Base-by-base conservation (phyloP, 2,888 invertebrate species). In the Ceriagrion tenellum region DNA sequence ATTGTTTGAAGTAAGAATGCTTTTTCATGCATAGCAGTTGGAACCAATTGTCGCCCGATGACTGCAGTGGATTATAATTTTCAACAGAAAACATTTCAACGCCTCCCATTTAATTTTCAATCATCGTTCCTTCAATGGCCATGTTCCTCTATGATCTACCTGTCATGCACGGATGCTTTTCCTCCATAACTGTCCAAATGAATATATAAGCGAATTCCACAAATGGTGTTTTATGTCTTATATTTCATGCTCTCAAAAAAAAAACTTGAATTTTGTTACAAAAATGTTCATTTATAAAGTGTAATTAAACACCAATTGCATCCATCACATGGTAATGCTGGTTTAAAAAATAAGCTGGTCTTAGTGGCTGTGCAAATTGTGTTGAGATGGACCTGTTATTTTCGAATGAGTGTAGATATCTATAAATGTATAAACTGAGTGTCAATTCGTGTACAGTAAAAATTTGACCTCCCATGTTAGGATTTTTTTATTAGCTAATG, bases 361-460 rank as follows among this genome's bases (percentile, higher is more conserved):
- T 40, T 93, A 40, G 47, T 16, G n/a, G 69, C 69, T 74, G 93
- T 74, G 93, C 69, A 47, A 69, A 69, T 69, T 91, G 63, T 47
- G 93, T 93, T 93, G 59, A 69, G 93, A 69, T 91, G 91, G 69
- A 69, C 74, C 93, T 74, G 40, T 81, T 81, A 81, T n/a, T 63
- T 93, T 93, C 26, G n/a, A 93, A 69, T 93, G n/a, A 74, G 47
- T n/a, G 69, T 69, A 93, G 93, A 69, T 93, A 30, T 35, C 12
- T 47, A 59, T 59, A 59, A 20, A 59, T 59, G 12, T 59, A 20
- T 59, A 59, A 20, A 93, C 93, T 74, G 93, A 18, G 47, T 93
- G 69, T 93, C 93, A 74, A 47, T 93, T 93, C 74, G 23, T 93
- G 93, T 74, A 74, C 69, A 93, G 93, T 63, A 55, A 93, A 91